Evolutionary conservation across 2,113 vertebrate genomes (phyloP).

Genomic region (Ardeotis arabs): DNA sequence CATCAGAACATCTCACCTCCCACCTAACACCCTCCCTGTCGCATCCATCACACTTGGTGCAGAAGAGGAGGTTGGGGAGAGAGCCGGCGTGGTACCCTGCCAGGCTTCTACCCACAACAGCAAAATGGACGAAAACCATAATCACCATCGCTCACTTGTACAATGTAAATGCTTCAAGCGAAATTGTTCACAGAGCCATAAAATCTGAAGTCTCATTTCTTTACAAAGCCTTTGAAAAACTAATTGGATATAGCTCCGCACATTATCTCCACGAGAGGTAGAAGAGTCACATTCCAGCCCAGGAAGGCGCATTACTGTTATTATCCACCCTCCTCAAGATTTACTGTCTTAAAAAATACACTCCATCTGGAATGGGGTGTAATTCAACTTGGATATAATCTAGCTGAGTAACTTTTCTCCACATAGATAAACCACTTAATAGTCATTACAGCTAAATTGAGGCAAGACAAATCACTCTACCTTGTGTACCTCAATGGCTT

Average conservation of each 20-base stretch:
- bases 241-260: neutral
- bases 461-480: slow-evolving; percentile 46
- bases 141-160: neutral
- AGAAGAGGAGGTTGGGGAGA: neutral
- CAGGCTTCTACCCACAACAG: neutral
- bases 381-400: slow-evolving; percentile 53
- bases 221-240: slow-evolving; percentile 3
- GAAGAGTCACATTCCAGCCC: neutral
- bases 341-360: slow-evolving; percentile 40
- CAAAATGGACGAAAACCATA: neutral
- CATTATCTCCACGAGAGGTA: neutral
- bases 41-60: neutral
- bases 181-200: neutral
- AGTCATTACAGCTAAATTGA: slow-evolving; percentile 57
- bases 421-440: slow-evolving; percentile 63
- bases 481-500: slow-evolving; percentile 19
- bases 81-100: accelerated
- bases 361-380: slow-evolving; percentile 28
- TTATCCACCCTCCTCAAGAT: slow-evolving; percentile 36
- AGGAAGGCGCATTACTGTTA: slow-evolving; percentile 5
- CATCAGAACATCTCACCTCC: neutral
- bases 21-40: neutral
- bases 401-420: slow-evolving; percentile 45
- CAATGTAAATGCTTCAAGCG: neutral
- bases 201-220: neutral